These are phyloP conservation scores for Drosophila lutescens DNA, from an alignment of 2,888 invertebrate genomes.

Conservation along the genomic window DNA sequence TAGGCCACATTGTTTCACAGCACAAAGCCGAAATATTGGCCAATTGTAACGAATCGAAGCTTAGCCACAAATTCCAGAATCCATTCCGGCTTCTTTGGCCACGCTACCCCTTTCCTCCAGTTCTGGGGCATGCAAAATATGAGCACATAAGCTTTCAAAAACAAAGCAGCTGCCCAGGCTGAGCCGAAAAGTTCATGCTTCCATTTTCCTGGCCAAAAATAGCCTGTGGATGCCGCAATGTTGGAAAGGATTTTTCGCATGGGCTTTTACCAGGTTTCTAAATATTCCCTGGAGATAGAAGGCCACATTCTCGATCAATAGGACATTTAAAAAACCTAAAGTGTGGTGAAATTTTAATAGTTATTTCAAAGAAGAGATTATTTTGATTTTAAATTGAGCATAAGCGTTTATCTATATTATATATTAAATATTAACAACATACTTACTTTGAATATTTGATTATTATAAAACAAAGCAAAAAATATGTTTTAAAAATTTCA, in stretches of 20 bases:
- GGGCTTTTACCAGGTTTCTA: no score
- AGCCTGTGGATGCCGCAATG: constrained; percentile 23
- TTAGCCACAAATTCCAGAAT: constrained; percentile 45
- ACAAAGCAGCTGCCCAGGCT: constrained; percentile 39
- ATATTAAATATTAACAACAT: no score
- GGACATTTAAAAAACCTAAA: not conserved
- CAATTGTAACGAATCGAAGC: constrained; percentile 42
- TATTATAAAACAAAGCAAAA: no score
- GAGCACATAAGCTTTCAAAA: constrained; percentile 57
- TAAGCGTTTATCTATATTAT: not conserved
- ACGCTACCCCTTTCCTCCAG: not conserved
- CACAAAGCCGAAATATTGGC: constrained; percentile 48
- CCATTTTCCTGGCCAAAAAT: constrained; percentile 39
- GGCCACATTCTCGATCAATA: not conserved
- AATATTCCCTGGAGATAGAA: not conserved
- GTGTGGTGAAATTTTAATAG: no score
- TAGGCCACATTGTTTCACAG: constrained; percentile 25
- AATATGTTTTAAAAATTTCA: no score
- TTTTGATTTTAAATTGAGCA: no score
- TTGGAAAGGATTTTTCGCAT: not conserved
- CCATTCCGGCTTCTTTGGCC: not conserved
- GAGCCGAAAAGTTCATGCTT: constrained; percentile 41
- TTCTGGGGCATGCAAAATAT: constrained; percentile 30
- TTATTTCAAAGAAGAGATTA: no score
- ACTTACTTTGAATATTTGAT: no score